Conservation (phyloP, 2,797 vertebrate genomes). For the Luscinia luscinia region DNA sequence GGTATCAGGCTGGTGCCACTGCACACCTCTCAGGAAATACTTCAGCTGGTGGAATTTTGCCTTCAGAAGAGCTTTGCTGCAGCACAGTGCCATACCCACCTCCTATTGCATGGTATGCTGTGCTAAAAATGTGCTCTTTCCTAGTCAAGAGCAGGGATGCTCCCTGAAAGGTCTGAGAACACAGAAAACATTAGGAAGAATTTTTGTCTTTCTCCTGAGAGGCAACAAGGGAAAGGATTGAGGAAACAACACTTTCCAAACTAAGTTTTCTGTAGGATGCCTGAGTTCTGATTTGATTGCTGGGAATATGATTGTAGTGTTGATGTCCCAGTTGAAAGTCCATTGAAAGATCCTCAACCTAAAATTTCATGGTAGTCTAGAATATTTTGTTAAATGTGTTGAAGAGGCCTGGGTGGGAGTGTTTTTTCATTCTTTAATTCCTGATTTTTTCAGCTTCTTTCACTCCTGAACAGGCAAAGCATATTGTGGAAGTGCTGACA, state of each 20-base stretch:
- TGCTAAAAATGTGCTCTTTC: neutral
- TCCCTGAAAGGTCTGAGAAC: neutral
- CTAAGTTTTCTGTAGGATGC: neutral
- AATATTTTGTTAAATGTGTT: neutral
- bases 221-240: neutral
- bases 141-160: neutral
- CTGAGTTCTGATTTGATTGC: neutral
- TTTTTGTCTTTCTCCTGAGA: neutral
- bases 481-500: constrained; percentile 21
- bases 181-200: neutral
- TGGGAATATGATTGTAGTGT: neutral
- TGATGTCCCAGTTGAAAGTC: neutral
- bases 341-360: neutral
- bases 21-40: neutral
- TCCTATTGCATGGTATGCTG: neutral
- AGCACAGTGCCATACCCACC: neutral
- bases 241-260: neutral
- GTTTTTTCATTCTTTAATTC: neutral
- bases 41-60: neutral
- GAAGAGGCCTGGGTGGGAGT: fast-evolving
- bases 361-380: neutral
- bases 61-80: neutral
- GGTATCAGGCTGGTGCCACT: neutral
- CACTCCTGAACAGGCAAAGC: neutral
- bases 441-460: constrained; percentile 5